These are phyloP conservation scores for Lithobates sylvaticus DNA, from an alignment of 2,797 vertebrate species.

Conservation along the genomic window DNA sequence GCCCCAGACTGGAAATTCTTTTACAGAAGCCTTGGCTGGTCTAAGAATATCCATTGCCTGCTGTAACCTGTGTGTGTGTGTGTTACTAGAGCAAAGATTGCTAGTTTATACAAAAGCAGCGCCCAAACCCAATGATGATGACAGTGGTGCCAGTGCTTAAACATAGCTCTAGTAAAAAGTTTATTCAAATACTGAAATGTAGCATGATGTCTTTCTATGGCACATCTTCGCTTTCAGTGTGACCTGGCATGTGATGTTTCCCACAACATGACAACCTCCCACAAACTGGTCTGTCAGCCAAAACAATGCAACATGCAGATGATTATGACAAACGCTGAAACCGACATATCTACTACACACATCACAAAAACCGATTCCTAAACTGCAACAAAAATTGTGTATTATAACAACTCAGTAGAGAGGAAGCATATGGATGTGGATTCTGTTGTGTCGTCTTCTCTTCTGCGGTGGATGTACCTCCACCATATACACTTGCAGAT, in stretches of 20 bases:
- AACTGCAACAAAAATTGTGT: slow-evolving; percentile 6
- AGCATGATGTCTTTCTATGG: neutral
- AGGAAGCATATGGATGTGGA: neutral
- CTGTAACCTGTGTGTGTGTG: neutral
- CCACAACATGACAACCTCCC: neutral
- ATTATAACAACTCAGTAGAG: neutral
- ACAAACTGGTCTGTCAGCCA: neutral
- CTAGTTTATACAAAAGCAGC: no score
- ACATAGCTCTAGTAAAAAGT: neutral
- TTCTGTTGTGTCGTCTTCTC: neutral
- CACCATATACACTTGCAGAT: neutral
- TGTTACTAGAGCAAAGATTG: neutral
- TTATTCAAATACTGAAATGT: neutral
- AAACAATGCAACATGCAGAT: neutral
- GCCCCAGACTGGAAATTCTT: neutral
- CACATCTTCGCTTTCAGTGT: neutral
- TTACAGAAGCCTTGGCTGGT: no score
- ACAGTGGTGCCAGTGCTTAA: neutral
- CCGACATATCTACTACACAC: neutral
- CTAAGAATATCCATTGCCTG: no score
- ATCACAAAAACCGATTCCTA: neutral
- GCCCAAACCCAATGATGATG: no score
- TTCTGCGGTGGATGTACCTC: neutral
- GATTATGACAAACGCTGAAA: neutral
- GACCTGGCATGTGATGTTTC: neutral